These are phyloP conservation scores for Drosophila anceps DNA, from an alignment of 2,888 invertebrate species.

Conservation along the genomic window DNA sequence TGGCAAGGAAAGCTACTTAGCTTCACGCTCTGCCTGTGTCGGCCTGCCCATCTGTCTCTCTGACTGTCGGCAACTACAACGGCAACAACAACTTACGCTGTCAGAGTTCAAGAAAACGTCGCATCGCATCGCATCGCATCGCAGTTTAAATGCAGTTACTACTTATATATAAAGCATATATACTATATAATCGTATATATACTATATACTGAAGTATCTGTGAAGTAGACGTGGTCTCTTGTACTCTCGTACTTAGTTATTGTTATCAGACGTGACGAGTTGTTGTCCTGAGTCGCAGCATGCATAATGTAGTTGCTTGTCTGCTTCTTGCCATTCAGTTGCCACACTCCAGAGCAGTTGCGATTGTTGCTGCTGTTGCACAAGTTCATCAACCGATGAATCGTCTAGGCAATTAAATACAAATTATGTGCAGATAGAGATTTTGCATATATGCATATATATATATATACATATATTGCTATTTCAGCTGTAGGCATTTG, in stretches of 20 bases:
- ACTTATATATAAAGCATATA: constrained; percentile 12
- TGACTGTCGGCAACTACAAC: constrained; percentile 18
- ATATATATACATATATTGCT: constrained; percentile 4
- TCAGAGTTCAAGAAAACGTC: constrained; percentile 50
- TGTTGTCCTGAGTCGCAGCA: constrained; percentile 51
- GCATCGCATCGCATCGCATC: constrained; percentile 21
- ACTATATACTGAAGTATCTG: constrained; percentile 14
- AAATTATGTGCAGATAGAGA: constrained; percentile 13
- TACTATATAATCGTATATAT: constrained; percentile 8
- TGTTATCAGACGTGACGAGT: constrained; percentile 60
- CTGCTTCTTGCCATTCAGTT: constrained; percentile 48
- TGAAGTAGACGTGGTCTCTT: not conserved
- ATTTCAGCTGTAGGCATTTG: not conserved
- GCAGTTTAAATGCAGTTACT: constrained; percentile 56
- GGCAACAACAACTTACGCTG: constrained; percentile 28
- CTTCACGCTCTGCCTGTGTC: constrained; percentile 25
- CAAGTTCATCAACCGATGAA: constrained; percentile 52
- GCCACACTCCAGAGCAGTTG: constrained; percentile 7
- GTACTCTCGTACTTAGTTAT: constrained; percentile 45
- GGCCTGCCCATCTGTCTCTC: constrained; percentile 4
- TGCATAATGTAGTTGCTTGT: constrained; percentile 56
- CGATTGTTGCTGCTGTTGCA: constrained; percentile 9
- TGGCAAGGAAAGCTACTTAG: constrained; percentile 54
- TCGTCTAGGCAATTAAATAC: constrained; percentile 42
- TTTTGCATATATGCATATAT: constrained; percentile 3